Percentiles rank a stretch among this genome's conserved stretches.
phyloP scores from a whole-genome alignment of 2,797 vertebrate species.

The Nyctibius grandis region DNA sequence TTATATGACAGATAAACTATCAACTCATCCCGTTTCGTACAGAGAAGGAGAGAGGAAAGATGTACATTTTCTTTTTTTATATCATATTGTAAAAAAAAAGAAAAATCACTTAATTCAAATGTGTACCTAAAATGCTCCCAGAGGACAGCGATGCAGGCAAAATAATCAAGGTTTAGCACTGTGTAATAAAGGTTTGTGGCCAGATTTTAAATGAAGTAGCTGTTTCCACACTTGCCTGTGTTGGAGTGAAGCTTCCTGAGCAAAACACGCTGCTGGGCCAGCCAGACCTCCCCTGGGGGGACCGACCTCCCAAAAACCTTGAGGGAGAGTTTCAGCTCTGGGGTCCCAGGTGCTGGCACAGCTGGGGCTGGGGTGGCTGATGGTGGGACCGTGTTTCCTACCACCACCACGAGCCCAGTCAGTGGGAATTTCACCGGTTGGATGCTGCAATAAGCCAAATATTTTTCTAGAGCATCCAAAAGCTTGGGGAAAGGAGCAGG shows the following conservation, averaged over 20 bases:
- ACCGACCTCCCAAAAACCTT: background rate
- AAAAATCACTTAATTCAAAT: slow-evolving; percentile 48
- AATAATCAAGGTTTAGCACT: background rate
- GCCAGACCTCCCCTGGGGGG: background rate
- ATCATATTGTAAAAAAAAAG: slow-evolving; percentile 45
- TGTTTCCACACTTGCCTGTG: background rate
- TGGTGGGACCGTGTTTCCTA: rapidly evolving
- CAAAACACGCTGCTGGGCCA: background rate
- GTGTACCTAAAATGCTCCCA: slow-evolving; percentile 42
- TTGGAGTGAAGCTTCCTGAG: background rate
- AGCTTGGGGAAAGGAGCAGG: background rate
- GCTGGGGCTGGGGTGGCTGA: background rate
- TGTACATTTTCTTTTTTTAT: slow-evolving; percentile 26
- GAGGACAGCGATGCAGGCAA: background rate
- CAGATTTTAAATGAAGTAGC: slow-evolving; percentile 4
- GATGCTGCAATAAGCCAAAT: background rate
- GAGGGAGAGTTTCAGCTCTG: background rate
- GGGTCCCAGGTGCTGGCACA: rapidly evolving
- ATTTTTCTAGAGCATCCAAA: background rate
- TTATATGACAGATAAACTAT: slow-evolving; percentile 69
- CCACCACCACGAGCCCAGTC: rapidly evolving
- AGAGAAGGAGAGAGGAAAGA: slow-evolving; percentile 44
- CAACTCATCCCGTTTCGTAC: slow-evolving; percentile 39
- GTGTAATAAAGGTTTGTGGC: background rate
- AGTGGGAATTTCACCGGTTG: background rate